Conservation (phyloP, 2,113 vertebrate species). For the Semnornis frantzii region DNA sequence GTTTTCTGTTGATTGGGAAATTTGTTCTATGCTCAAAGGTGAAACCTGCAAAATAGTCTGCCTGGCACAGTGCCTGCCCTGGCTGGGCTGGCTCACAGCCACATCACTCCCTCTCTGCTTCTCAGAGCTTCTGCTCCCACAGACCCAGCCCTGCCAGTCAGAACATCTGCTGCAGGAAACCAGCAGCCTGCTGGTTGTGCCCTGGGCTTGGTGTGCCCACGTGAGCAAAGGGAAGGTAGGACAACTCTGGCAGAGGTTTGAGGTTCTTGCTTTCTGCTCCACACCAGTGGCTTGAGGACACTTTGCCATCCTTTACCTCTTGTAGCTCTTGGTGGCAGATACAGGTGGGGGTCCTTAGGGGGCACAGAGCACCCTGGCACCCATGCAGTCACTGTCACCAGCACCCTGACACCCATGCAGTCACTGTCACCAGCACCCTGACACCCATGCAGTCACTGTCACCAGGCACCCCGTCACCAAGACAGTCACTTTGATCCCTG, state of each 20-base stretch:
- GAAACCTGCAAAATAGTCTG: neutral
- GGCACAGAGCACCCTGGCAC: neutral
- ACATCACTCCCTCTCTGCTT: rapidly evolving
- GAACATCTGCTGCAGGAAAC: neutral
- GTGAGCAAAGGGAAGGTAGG: neutral
- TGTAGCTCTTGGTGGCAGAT: neutral
- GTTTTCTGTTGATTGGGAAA: neutral
- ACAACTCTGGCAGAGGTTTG: neutral
- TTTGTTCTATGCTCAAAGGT: neutral
- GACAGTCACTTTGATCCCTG: neutral
- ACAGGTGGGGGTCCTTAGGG: neutral
- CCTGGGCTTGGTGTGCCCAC: rapidly evolving
- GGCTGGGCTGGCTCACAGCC: neutral
- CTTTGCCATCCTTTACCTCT: neutral
- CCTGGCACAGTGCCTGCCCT: rapidly evolving
- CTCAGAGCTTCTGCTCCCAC: neutral
- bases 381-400: neutral
- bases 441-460: neutral
- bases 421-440: neutral
- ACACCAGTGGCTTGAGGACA: neutral
- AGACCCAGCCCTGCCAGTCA: rapidly evolving
- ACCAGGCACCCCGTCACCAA: neutral
- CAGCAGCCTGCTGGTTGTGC: neutral
- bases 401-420: neutral
- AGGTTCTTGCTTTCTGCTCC: neutral